Percentiles rank a stretch among this genome's conserved stretches.
These are phyloP conservation scores for Microcebus lehilahytsara DNA, from an alignment of 2,113 vertebrate species.

Conservation along the genomic window DNA sequence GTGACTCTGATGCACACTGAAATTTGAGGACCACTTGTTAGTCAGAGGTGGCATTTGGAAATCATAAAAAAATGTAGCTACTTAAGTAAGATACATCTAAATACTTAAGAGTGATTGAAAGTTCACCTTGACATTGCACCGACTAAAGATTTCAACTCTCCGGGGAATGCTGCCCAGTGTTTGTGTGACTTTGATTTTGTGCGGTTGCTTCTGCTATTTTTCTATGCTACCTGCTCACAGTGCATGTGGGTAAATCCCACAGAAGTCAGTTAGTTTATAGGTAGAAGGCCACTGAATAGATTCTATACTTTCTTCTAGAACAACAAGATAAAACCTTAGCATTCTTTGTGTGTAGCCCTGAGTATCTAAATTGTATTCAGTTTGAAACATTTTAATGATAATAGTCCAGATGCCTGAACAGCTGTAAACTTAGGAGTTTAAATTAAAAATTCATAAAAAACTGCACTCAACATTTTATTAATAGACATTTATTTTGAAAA, in stretches of 20 bases:
- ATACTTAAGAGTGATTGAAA: neutral
- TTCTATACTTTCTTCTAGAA: neutral
- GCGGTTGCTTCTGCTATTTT: neutral
- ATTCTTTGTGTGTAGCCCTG: neutral
- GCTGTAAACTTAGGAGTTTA: constrained; percentile 47
- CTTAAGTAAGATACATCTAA: neutral
- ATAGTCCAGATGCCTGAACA: neutral
- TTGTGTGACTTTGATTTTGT: neutral
- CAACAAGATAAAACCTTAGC: neutral
- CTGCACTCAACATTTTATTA: constrained; percentile 10
- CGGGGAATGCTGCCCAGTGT: neutral
- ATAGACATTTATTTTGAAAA: constrained; percentile 56
- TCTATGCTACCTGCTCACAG: neutral
- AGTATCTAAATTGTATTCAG: neutral
- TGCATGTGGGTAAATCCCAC: neutral
- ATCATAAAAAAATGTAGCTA: neutral
- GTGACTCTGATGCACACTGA: neutral
- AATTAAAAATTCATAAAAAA: constrained; percentile 40
- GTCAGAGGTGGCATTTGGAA: neutral
- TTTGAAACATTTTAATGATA: constrained; percentile 38
- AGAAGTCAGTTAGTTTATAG: neutral
- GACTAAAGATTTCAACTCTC: neutral
- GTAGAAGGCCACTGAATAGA: neutral
- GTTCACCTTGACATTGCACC: neutral
- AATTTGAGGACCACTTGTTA: neutral